phyloP scores from a whole-genome alignment of 2,113 vertebrate species.

The Mus pahari region DNA sequence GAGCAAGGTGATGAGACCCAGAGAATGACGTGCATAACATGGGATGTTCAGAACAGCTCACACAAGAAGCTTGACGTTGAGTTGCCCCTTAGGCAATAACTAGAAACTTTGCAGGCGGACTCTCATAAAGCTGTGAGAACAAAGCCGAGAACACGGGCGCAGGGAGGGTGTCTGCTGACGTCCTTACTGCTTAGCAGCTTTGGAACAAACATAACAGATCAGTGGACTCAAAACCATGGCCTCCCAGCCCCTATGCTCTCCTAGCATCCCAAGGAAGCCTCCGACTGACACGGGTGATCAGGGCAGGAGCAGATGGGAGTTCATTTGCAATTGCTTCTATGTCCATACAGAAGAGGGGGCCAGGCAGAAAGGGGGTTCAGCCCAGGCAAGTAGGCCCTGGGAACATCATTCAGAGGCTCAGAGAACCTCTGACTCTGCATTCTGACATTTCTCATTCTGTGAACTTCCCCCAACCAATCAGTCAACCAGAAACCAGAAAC shows the following conservation, averaged over 20 bases:
- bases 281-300: background rate
- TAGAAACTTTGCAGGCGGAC: background rate
- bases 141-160: background rate
- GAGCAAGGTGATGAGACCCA: background rate
- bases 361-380: background rate
- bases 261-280: background rate
- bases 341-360: background rate
- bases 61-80: background rate
- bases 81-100: background rate
- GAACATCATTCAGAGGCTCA: background rate
- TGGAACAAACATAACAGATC: background rate
- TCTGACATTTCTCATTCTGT: background rate
- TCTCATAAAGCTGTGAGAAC: background rate
- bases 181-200: background rate
- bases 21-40: accelerated
- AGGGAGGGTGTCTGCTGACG: background rate
- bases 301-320: background rate
- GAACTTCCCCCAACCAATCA: background rate
- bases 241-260: background rate
- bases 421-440: background rate
- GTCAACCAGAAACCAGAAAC: conserved; percentile 54
- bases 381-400: too few species aligned
- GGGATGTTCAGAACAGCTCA: background rate
- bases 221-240: background rate
- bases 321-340: background rate